Evolutionary conservation across 2,797 vertebrate species (phyloP).

Genomic region (Discoglossus pictus): DNA sequence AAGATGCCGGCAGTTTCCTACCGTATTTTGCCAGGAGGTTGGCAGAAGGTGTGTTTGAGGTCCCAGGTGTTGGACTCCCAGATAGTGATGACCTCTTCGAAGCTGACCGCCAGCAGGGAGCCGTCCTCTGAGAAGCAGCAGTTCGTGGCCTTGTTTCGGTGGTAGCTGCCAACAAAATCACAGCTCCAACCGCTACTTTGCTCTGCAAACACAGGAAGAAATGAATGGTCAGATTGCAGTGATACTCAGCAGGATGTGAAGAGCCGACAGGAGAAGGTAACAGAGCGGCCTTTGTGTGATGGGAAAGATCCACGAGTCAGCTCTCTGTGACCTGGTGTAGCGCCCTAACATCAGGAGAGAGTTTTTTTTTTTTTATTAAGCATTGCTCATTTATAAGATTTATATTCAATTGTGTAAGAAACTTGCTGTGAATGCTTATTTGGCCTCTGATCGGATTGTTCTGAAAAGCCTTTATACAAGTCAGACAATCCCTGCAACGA

Average conservation of each 20-base stretch:
- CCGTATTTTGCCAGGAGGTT: conserved; percentile 88
- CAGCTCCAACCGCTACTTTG: conserved; percentile 85
- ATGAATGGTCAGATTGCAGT: neutral
- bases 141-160: conserved; percentile 77
- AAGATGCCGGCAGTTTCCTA: conserved; percentile 58
- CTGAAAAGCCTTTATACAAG: no score
- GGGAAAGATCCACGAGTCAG: no score
- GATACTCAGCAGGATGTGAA: neutral
- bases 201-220: conserved; percentile 58
- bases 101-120: conserved; percentile 88
- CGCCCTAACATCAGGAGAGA: no score
- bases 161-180: conserved; percentile 91
- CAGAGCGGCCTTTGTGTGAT: no score
- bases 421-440: no score
- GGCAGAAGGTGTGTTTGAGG: conserved; percentile 87
- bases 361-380: no score
- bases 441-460: no score
- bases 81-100: conserved; percentile 85
- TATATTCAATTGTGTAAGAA: no score
- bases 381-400: no score
- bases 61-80: conserved; percentile 91
- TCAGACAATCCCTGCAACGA: no score
- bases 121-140: conserved; percentile 92
- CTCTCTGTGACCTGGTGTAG: no score
- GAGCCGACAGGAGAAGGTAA: neutral